Base-by-base conservation (phyloP, 2,113 vertebrate genomes). In the Hymenochirus boettgeri region DNA sequence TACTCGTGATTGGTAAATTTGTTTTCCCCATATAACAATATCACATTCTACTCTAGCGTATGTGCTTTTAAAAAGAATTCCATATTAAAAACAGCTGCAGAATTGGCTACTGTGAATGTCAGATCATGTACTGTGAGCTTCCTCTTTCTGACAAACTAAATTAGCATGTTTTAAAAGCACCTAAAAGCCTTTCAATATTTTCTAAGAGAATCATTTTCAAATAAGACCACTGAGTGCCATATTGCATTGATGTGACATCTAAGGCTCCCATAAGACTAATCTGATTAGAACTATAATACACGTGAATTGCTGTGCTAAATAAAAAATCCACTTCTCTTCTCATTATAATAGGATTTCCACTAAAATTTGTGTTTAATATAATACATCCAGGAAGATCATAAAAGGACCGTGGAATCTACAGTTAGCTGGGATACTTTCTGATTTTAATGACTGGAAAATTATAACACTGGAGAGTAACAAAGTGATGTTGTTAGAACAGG, bases 71-170 rank as follows among this genome's bases (percentile, higher is more conserved):
- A 69, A 60, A 60, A 59, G 45, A 53, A 69, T 59, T 53, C 57
- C 33, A 27, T 53, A 69, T 69, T 53, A 45, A 52, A 59, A 67
- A 42, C 65, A 69, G 65, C 65, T 69, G 65, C 24, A 24, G 19
- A 33, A 27, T 23, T 60, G 65, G 65, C 65, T 69, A 69, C 65
- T 69, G 65, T 59, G 47, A 69, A 60, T 53, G 65, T 60, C 65
- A 51, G 15, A 42, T 58, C 51, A 24, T 53, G 56, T 60, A 53
- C 31, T 59, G 33, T 42, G n/a, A 39, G 65, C 57, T 60, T 69
- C 56, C 56, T 53, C 47, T 69, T 69, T 60, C 35, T 60, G 56
- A 69, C 64, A 67, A 33, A 29, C 56, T 50, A 50, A 48, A 67
- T 67, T 67, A 67, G 47, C 39, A 7, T 24, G 37, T 60, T 42